These are phyloP conservation scores for Vipera ursinii DNA, from an alignment of 2,797 vertebrate genomes.

Conservation along the genomic window DNA sequence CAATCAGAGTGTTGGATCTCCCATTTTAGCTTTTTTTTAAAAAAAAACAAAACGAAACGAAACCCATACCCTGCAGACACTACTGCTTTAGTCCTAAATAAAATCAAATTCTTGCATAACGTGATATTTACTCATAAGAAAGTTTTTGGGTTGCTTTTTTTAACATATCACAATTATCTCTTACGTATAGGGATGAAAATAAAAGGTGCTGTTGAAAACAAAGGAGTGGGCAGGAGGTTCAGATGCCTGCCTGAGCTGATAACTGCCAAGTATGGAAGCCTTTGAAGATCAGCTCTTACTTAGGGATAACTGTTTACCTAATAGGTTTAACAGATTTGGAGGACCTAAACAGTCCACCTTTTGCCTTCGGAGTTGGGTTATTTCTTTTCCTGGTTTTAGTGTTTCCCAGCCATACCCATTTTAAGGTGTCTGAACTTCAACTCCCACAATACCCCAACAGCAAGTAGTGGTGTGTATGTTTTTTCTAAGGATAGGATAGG, in stretches of 20 bases:
- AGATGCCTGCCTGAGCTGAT: not conserved
- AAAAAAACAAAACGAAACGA: not conserved
- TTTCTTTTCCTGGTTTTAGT: not conserved
- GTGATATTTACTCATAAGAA: not conserved
- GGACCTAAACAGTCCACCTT: not conserved
- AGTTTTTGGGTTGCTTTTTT: not conserved
- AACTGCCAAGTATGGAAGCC: not conserved
- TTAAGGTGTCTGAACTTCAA: not conserved
- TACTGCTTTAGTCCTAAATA: not conserved
- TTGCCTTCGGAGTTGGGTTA: not conserved
- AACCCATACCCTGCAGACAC: not conserved
- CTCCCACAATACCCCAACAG: not conserved
- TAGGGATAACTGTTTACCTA: not conserved
- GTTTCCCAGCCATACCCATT: not conserved
- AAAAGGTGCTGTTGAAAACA: not conserved
- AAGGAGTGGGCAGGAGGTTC: not conserved
- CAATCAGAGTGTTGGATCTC: not conserved
- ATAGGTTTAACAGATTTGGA: not conserved
- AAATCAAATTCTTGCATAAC: not conserved
- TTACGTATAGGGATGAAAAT: not conserved
- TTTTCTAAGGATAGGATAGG: too few species aligned
- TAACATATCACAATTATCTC: not conserved
- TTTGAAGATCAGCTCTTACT: not conserved
- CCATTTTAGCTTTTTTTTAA: not conserved
- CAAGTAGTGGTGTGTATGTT: not conserved